Percentiles rank a stretch among this genome's conserved stretches.
These are phyloP conservation scores for Poeciliopsis turrubarensis DNA, from an alignment of 2,113 vertebrate species.

Conservation along the genomic window DNA sequence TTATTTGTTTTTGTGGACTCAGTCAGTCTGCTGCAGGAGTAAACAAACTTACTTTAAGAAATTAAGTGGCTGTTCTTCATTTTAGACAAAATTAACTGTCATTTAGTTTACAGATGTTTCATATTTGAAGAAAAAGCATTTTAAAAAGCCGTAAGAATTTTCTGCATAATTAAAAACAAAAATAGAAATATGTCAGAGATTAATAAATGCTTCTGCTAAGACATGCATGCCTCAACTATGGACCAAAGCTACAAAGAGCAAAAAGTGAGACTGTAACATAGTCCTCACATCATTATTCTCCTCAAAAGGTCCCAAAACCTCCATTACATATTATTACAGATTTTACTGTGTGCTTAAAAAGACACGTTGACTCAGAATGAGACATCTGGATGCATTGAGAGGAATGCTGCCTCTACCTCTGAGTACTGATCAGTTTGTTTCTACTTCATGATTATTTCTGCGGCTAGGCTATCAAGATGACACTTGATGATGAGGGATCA, in stretches of 20 bases:
- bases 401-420: neutral
- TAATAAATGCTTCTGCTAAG: neutral
- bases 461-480: neutral
- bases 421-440: neutral
- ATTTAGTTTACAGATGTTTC: neutral
- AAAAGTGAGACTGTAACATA: neutral
- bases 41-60: slow-evolving; percentile 1
- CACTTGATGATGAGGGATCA: neutral
- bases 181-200: neutral
- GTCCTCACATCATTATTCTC: neutral
- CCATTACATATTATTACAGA: neutral
- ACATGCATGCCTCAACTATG: neutral
- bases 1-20: slow-evolving; percentile 9
- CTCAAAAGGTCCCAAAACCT: neutral
- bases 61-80: neutral
- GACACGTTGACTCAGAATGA: neutral
- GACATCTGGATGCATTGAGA: neutral
- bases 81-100: neutral
- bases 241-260: neutral
- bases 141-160: neutral
- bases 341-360: neutral
- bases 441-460: neutral
- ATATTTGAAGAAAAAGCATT: too few relatives aligned
- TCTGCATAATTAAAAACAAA: neutral
- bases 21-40: neutral